These are phyloP conservation scores for Scomberomorus guttatus DNA, from an alignment of 2,797 vertebrate species.

Conservation along the genomic window DNA sequence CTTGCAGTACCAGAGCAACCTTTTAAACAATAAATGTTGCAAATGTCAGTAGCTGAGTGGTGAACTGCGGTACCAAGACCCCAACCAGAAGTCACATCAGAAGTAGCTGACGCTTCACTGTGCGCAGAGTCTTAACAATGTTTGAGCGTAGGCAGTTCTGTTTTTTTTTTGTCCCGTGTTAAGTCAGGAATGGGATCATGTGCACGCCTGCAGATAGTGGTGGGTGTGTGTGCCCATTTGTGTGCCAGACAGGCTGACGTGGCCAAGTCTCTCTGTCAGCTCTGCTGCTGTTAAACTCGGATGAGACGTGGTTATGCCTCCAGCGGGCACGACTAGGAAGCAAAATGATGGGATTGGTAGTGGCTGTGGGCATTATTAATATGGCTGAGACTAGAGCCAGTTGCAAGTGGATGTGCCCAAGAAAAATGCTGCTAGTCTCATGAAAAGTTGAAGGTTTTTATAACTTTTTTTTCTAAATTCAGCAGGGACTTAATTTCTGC, in stretches of 20 bases:
- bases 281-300: conserved; percentile 56
- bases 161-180: neutral
- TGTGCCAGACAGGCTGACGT: conserved; percentile 47
- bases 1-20: neutral
- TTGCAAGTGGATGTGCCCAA: conserved; percentile 19
- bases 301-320: conserved; percentile 57
- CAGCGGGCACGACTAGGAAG: conserved; percentile 37
- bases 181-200: conserved; percentile 37
- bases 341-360: conserved; percentile 47
- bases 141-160: conserved; percentile 19
- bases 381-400: conserved; percentile 31
- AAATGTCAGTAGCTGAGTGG: neutral
- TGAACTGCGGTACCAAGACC: neutral
- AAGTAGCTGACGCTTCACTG: neutral
- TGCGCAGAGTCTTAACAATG: neutral
- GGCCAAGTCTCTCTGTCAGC: conserved; percentile 64
- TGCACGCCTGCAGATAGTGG: conserved; percentile 35
- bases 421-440: conserved; percentile 24
- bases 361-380: conserved; percentile 59
- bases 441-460: conserved; percentile 22
- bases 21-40: neutral
- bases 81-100: conserved; percentile 1
- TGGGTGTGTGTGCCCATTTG: neutral
- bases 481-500: neutral
- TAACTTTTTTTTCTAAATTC: conserved; percentile 9